Evolutionary conservation across 1,140 invertebrate species (phyloP).

Genomic region (Bemisia tabaci): DNA sequence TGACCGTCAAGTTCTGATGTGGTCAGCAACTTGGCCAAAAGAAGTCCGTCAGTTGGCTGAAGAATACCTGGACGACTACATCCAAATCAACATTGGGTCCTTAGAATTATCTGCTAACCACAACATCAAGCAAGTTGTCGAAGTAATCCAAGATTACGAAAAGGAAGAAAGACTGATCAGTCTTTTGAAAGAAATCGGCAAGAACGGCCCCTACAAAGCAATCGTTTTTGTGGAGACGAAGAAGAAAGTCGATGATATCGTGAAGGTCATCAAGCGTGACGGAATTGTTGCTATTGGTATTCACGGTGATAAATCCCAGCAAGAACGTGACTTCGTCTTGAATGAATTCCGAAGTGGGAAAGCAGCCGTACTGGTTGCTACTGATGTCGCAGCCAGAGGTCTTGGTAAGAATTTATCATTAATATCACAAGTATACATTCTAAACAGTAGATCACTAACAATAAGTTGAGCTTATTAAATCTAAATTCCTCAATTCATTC

Average conservation of each 20-base stretch:
- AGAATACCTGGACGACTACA: conserved; percentile 89
- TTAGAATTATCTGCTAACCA: conserved; percentile 89
- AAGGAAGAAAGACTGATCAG: conserved; percentile 41
- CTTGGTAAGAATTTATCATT: conserved; percentile 39
- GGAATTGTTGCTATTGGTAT: conserved; percentile 60
- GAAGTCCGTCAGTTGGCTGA: conserved; percentile 89
- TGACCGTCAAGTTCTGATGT: conserved; percentile 80
- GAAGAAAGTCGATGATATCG: conserved; percentile 84
- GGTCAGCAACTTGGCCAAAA: conserved; percentile 99
- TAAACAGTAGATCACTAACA: too few species aligned
- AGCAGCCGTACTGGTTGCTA: conserved; percentile 91
- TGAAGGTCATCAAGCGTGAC: background rate
- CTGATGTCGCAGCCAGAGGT: conserved; percentile 96
- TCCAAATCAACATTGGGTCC: conserved; percentile 94
- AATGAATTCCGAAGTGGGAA: conserved; percentile 88
- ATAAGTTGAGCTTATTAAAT: too few species aligned
- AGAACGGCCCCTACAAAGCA: conserved; percentile 26
- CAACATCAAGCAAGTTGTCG: conserved; percentile 94
- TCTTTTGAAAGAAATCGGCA: conserved; percentile 12
- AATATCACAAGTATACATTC: too few species aligned
- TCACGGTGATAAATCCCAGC: conserved; percentile 95
- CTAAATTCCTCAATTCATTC: too few species aligned
- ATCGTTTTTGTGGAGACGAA: conserved; percentile 97
- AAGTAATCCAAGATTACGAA: conserved; percentile 82
- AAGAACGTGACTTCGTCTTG: conserved; percentile 89